Percentiles rank a stretch among this genome's conserved stretches.
Conservation (phyloP, 2,113 vertebrate genomes). For the Chiloscyllium plagiosum region DNA sequence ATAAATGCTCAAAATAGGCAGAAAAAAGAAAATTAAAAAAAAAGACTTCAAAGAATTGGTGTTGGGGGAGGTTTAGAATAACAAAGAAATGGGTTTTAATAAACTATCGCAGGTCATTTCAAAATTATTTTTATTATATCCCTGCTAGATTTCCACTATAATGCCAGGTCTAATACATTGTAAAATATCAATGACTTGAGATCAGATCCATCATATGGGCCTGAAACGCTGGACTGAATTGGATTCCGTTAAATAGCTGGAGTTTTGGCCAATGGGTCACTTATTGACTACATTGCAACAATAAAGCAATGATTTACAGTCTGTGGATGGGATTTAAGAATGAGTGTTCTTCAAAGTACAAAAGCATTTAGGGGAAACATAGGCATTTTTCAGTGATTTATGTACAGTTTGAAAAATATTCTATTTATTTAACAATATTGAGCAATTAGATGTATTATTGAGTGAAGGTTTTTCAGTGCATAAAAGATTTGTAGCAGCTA, state of each 20-base stretch:
- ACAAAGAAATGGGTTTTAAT: neutral
- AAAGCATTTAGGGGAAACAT: neutral
- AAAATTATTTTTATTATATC: neutral
- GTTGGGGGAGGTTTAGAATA: neutral
- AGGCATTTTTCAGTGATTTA: neutral
- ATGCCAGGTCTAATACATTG: too few species aligned
- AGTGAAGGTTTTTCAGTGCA: neutral
- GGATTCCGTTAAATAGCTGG: neutral
- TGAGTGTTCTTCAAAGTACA: neutral
- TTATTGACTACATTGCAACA: neutral
- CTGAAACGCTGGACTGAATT: neutral
- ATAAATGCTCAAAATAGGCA: neutral
- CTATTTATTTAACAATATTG: neutral
- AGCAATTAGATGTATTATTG: neutral
- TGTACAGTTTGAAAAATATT: neutral
- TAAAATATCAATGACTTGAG: neutral
- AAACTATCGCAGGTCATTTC: neutral
- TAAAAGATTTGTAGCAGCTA: too few species aligned
- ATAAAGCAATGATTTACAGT: neutral
- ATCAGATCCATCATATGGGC: neutral
- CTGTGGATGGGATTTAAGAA: neutral
- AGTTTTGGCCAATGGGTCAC: neutral
- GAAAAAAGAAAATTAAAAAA: neutral
- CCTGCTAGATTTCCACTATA: neutral
- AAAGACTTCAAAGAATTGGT: neutral